Conservation (phyloP, 2,888 invertebrate species). For the Eucera pruinosa region DNA sequence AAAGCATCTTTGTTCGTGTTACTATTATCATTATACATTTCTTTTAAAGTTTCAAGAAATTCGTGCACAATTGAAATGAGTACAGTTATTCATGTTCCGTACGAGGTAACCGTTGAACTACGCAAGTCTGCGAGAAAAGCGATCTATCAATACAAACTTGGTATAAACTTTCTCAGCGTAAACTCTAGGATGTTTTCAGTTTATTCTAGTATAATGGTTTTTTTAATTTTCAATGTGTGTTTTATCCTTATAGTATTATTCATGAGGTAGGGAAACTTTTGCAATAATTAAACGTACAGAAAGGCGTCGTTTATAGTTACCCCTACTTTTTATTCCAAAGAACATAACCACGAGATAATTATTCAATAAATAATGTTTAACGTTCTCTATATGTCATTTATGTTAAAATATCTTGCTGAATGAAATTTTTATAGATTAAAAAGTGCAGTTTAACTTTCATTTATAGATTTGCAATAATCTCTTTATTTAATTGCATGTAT, state of each 20-base stretch:
- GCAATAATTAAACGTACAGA: background rate
- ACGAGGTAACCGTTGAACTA: constrained; percentile 11
- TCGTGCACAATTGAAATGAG: background rate
- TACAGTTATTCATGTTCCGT: constrained; percentile 18
- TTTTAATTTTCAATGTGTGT: constrained; percentile 16
- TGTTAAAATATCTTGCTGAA: background rate
- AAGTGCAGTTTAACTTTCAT: no score
- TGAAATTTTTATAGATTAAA: no score
- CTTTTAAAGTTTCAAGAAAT: constrained; percentile 1
- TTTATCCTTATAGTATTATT: constrained; percentile 32
- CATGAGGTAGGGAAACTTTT: constrained; percentile 31
- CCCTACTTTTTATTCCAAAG: background rate
- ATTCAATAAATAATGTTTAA: background rate
- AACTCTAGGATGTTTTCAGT: constrained; percentile 19
- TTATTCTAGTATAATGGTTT: constrained; percentile 7
- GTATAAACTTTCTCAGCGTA: no score
- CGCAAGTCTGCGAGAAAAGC: background rate
- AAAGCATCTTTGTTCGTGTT: constrained; percentile 76
- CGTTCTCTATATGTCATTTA: background rate
- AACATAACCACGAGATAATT: constrained; percentile 5
- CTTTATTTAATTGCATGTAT: background rate
- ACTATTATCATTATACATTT: constrained; percentile 73
- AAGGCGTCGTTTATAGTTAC: background rate
- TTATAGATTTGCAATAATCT: background rate
- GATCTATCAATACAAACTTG: constrained; percentile 16